These are phyloP conservation scores for Orchesella flavescens DNA, from an alignment of 2,888 invertebrate species.

Conservation along the genomic window DNA sequence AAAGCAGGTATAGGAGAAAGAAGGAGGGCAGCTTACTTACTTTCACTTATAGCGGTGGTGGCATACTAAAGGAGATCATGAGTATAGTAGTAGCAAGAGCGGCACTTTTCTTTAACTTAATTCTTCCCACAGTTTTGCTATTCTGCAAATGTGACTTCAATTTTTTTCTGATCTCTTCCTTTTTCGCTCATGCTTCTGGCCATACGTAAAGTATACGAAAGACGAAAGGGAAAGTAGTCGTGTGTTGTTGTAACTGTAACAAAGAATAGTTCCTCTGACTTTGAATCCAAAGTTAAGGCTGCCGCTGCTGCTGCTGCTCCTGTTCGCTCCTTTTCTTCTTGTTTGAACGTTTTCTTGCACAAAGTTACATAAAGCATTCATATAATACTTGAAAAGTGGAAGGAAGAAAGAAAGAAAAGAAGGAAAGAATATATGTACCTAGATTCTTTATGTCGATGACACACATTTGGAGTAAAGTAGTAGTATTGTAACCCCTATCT, in stretches of 20 bases:
- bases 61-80: neutral
- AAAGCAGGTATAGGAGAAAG: conserved; percentile 5
- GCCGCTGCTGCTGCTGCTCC: no score
- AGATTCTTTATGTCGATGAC: no score
- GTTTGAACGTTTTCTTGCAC: no score
- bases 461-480: no score
- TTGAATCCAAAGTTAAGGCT: no score
- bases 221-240: conserved; percentile 6
- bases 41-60: no score
- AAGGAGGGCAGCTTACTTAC: no score
- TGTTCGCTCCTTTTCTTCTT: no score
- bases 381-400: neutral
- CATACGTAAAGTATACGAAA: conserved; percentile 14
- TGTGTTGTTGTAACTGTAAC: no score
- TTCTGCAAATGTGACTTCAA: conserved; percentile 40
- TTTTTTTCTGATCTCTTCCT: conserved; percentile 40
- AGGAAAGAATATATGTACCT: neutral
- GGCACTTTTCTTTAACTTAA: conserved; percentile 43
- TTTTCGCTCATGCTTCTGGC: conserved; percentile 8
- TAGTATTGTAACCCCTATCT: no score
- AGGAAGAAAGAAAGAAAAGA: conserved; percentile 6
- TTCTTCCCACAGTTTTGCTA: conserved; percentile 34
- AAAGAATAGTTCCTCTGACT: no score
- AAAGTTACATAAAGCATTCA: no score
- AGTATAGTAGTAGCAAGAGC: conserved; percentile 16